Percentiles rank a stretch among this genome's conserved stretches.
Conservation (phyloP, 2,797 vertebrate genomes). For the Denticeps clupeoides region DNA sequence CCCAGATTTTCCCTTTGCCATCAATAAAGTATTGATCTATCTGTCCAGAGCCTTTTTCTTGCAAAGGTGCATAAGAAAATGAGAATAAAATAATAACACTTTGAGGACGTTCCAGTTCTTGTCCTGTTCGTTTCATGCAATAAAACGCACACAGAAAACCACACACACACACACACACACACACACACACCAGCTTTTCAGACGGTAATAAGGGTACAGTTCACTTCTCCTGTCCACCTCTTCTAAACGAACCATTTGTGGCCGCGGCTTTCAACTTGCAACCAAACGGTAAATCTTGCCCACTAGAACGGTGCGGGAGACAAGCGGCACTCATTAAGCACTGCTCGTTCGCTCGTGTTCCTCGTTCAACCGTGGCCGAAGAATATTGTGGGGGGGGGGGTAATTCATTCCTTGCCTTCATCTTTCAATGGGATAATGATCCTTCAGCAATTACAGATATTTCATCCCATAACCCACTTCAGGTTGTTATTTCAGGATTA, state of each 20-base stretch:
- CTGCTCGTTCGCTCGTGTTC: slow-evolving; percentile 41
- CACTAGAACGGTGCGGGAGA: slow-evolving; percentile 29
- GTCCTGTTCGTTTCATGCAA: slow-evolving; percentile 42
- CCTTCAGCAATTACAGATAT: slow-evolving; percentile 36
- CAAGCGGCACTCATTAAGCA: slow-evolving; percentile 37
- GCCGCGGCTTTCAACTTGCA: slow-evolving; percentile 42
- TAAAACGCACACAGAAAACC: slow-evolving; percentile 22
- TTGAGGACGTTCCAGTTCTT: slow-evolving; percentile 40
- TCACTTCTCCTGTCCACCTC: slow-evolving; percentile 41
- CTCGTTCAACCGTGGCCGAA: slow-evolving; percentile 38
- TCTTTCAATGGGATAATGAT: slow-evolving; percentile 29
- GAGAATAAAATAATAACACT: too few relatives aligned
- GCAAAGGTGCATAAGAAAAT: too few relatives aligned
- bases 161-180: neutral
- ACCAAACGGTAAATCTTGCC: slow-evolving; percentile 45
- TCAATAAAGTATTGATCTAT: too few relatives aligned
- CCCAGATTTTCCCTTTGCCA: too few relatives aligned
- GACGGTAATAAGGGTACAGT: slow-evolving; percentile 34
- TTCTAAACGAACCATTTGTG: slow-evolving; percentile 41
- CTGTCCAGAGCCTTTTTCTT: too few relatives aligned
- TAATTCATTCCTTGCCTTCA: slow-evolving; percentile 48
- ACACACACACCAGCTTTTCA: slow-evolving; percentile 10
- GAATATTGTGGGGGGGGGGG: slow-evolving; percentile 30
- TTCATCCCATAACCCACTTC: slow-evolving; percentile 39
- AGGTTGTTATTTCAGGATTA: too few relatives aligned